Conservation (phyloP, 2,113 vertebrate species). For the Boulengeromyrus knoepffleri region DNA sequence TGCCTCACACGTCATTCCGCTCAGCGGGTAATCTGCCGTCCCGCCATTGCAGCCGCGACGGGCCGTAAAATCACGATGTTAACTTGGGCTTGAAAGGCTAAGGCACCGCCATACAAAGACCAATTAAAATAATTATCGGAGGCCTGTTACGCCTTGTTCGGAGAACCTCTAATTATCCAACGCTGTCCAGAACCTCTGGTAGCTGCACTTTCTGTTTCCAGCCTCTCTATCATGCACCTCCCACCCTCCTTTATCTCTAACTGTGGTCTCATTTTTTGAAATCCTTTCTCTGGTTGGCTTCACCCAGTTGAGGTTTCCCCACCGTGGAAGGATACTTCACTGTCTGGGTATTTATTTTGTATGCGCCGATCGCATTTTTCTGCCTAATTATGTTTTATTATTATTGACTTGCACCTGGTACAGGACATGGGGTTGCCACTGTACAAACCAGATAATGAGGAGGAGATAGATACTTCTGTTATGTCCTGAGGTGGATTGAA, state of each 20-base stretch:
- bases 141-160: neutral
- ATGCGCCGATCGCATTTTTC: neutral
- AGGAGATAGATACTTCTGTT: neutral
- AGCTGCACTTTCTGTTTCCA: neutral
- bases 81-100: neutral
- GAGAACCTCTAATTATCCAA: slow-evolving; percentile 8
- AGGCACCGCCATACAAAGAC: neutral
- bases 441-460: neutral
- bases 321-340: neutral
- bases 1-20: neutral
- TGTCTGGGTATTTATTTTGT: neutral
- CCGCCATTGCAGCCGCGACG: neutral
- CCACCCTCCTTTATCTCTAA: neutral
- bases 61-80: neutral
- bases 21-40: neutral
- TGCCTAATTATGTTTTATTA: neutral
- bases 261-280: neutral
- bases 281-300: neutral
- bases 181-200: neutral
- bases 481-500: neutral
- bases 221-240: neutral
- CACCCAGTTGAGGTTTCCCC: neutral
- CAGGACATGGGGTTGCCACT: neutral
- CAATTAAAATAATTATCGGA: slow-evolving; percentile 15
- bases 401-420: neutral